Percentiles rank a stretch among this genome's conserved stretches.
Conservation (phyloP, 2,113 vertebrate genomes). For the Electrona antarctica region DNA sequence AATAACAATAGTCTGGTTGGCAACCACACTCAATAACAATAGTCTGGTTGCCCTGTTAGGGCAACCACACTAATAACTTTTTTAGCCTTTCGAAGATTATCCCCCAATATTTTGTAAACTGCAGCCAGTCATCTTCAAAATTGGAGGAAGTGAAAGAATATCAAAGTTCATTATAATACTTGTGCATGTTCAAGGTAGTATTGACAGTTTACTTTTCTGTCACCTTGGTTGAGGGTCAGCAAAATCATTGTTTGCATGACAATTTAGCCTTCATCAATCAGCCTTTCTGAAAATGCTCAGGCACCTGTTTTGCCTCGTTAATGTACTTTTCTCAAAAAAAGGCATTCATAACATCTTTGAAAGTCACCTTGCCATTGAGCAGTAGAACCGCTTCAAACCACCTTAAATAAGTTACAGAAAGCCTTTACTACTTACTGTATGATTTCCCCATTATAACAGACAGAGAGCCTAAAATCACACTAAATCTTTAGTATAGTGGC, state of each 20-base stretch:
- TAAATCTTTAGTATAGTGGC: too few species aligned
- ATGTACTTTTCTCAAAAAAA: conserved; percentile 25
- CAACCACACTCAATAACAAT: too few species aligned
- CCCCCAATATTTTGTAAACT: too few species aligned
- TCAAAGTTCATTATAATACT: conserved; percentile 29
- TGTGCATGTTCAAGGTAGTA: neutral
- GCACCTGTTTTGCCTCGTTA: conserved; percentile 51
- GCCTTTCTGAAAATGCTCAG: conserved; percentile 26
- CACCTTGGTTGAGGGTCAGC: conserved; percentile 36
- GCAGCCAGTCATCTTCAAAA: conserved; percentile 45
- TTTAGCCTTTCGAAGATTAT: too few species aligned
- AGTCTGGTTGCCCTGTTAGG: too few species aligned
- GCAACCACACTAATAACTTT: too few species aligned
- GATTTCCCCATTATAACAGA: too few species aligned
- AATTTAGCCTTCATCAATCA: conserved; percentile 48
- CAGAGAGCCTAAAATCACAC: too few species aligned
- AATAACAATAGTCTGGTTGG: too few species aligned
- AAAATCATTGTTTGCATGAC: conserved; percentile 13
- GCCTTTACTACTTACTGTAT: neutral
- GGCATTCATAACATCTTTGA: conserved; percentile 47
- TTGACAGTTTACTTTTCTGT: neutral
- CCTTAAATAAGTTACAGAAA: conserved; percentile 12
- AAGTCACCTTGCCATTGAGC: conserved; percentile 52
- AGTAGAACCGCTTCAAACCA: conserved; percentile 13
- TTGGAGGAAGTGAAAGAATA: conserved; percentile 59